Evolutionary conservation across 2,888 invertebrate genomes (phyloP).

Genomic region (Allacma fusca): DNA sequence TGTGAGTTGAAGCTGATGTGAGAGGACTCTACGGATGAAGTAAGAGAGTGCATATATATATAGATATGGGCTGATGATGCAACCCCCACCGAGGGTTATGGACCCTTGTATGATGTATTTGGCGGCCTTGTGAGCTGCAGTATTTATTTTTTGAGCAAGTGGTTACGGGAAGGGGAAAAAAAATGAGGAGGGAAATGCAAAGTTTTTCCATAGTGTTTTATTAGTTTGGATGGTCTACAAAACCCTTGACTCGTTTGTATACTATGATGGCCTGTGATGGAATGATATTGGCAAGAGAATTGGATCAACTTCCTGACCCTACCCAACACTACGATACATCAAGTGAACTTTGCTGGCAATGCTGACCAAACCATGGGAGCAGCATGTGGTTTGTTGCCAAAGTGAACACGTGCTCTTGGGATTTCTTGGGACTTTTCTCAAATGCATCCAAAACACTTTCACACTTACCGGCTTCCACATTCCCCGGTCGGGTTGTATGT

Average conservation of each 20-base stretch:
- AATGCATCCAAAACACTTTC: slow-evolving; percentile 20
- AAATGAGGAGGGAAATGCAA: neutral
- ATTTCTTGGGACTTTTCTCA: slow-evolving; percentile 36
- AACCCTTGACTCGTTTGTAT: slow-evolving; percentile 8
- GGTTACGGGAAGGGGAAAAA: neutral
- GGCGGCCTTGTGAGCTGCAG: neutral
- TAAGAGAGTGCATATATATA: too few relatives aligned
- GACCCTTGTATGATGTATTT: neutral
- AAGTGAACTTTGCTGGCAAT: slow-evolving; percentile 49
- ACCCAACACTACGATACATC: slow-evolving; percentile 42
- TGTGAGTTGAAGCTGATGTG: too few relatives aligned
- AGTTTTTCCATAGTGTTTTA: slow-evolving; percentile 1
- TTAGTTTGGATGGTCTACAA: slow-evolving; percentile 10
- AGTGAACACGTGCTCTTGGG: slow-evolving; percentile 43
- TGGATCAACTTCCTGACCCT: slow-evolving; percentile 51
- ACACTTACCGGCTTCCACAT: slow-evolving; percentile 28
- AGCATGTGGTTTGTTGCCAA: slow-evolving; percentile 51
- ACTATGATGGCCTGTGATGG: slow-evolving; percentile 29
- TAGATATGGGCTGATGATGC: too few relatives aligned
- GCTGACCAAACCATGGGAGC: slow-evolving; percentile 48
- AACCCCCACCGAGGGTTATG: neutral
- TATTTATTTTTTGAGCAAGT: neutral
- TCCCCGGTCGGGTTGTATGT: neutral
- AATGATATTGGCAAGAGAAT: slow-evolving; percentile 49
- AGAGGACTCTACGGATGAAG: too few relatives aligned